Evolutionary conservation across 2,888 invertebrate genomes (phyloP).

Genomic region (Mermis nigrescens): DNA sequence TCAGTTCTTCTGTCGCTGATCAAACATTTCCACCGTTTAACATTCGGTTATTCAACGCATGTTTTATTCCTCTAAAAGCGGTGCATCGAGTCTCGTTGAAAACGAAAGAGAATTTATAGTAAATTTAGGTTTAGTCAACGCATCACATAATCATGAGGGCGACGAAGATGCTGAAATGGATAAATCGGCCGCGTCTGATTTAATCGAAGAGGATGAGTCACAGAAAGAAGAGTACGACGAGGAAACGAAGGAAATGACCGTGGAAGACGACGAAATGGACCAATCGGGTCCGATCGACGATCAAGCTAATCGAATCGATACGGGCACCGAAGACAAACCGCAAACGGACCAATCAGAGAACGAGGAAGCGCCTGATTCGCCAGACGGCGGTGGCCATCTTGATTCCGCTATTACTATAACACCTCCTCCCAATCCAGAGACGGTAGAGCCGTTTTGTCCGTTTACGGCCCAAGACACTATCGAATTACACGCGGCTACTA

Average conservation of each 20-base stretch:
- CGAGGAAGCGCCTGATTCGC: neutral
- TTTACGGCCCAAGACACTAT: conserved; percentile 27
- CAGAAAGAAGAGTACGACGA: neutral
- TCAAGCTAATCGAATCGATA: neutral
- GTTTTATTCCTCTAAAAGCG: no score
- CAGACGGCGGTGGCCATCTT: neutral
- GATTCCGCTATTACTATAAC: no score
- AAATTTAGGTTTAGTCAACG: no score
- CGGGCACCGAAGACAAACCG: neutral
- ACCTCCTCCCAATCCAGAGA: conserved; percentile 12
- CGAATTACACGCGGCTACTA: conserved; percentile 17
- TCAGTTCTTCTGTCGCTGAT: no score
- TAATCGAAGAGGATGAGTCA: no score
- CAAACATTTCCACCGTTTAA: no score
- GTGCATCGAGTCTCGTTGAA: no score
- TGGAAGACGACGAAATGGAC: neutral
- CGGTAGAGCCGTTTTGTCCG: conserved; percentile 14
- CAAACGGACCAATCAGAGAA: neutral
- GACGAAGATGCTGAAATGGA: neutral
- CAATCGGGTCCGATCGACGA: neutral
- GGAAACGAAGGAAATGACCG: neutral
- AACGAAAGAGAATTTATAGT: no score
- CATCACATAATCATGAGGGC: neutral
- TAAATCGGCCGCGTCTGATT: no score
- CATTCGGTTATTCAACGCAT: no score